Conservation (phyloP, 2,888 invertebrate species). For the Tachina lurida region DNA sequence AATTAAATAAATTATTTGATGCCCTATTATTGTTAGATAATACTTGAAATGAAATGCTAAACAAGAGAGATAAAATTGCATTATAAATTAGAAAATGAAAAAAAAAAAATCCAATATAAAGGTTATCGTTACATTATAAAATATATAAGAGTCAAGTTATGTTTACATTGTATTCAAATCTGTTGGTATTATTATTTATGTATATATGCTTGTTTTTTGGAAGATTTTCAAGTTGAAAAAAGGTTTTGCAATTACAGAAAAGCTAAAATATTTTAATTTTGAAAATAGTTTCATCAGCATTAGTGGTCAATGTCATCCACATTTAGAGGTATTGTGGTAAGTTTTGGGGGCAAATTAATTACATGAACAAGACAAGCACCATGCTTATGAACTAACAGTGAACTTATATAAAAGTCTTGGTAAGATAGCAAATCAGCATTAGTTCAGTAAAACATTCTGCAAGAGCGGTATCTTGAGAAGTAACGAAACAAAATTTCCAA, state of each 20-base stretch:
- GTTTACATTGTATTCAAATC: constrained; percentile 3
- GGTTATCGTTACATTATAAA: constrained; percentile 42
- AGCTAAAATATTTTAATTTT: constrained; percentile 4
- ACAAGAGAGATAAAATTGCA: constrained; percentile 22
- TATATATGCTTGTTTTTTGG: neutral
- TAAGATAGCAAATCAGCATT: neutral
- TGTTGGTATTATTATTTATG: constrained; percentile 3
- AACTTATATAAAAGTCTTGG: constrained; percentile 61
- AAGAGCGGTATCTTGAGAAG: constrained; percentile 24
- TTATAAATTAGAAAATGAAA: constrained; percentile 14
- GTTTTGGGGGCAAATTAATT: constrained; percentile 45
- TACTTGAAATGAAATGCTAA: constrained; percentile 15
- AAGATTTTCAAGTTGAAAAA: constrained; percentile 21
- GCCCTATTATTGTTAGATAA: constrained; percentile 56
- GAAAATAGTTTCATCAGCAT: constrained; percentile 51
- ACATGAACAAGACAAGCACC: constrained; percentile 32
- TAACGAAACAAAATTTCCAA: constrained; percentile 36
- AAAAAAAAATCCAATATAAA: constrained; percentile 3
- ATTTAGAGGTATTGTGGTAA: constrained; percentile 3
- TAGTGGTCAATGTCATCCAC: constrained; percentile 27
- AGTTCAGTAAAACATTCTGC: constrained; percentile 47
- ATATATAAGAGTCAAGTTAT: constrained; percentile 49
- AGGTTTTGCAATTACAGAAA: constrained; percentile 48
- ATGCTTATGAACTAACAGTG: constrained; percentile 24
- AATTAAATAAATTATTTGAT: no score